These are phyloP conservation scores for Uropsilus gracilis DNA, from an alignment of 2,113 vertebrate genomes.

Conservation along the genomic window DNA sequence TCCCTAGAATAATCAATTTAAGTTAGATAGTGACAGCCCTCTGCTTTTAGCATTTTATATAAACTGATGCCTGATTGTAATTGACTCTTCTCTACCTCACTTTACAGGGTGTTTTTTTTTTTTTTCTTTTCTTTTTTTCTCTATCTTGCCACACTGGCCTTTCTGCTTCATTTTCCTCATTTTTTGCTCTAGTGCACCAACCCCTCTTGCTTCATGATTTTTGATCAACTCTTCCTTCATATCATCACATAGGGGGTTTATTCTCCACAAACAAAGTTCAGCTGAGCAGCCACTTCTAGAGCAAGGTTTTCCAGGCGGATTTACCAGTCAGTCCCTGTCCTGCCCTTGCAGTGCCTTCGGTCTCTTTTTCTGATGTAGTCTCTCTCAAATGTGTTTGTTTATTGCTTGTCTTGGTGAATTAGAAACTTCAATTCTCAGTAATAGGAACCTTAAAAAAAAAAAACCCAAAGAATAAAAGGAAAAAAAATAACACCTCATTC, in stretches of 20 bases:
- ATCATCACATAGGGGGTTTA: not conserved
- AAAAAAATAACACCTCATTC: too few relatives aligned
- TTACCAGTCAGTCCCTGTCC: not conserved
- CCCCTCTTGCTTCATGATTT: not conserved
- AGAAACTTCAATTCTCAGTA: not conserved
- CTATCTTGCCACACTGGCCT: not conserved
- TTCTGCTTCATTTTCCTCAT: not conserved
- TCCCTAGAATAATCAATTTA: not conserved
- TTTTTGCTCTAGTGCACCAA: not conserved
- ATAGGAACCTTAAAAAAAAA: not conserved
- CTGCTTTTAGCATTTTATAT: not conserved
- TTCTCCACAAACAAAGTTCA: not conserved
- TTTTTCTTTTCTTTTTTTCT: not conserved
- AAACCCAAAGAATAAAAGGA: too few relatives aligned
- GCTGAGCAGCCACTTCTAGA: not conserved
- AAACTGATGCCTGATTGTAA: not conserved
- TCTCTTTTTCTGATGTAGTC: not conserved
- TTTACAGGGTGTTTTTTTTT: not conserved
- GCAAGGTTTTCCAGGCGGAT: not conserved
- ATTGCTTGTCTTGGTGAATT: not conserved
- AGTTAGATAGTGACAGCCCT: not conserved
- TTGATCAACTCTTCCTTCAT: not conserved
- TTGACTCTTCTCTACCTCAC: not conserved
- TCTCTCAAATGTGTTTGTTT: not conserved
- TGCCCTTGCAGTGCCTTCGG: not conserved